Evolutionary conservation across 2,797 vertebrate species (phyloP).

Genomic region (Megalops cyprinoides): DNA sequence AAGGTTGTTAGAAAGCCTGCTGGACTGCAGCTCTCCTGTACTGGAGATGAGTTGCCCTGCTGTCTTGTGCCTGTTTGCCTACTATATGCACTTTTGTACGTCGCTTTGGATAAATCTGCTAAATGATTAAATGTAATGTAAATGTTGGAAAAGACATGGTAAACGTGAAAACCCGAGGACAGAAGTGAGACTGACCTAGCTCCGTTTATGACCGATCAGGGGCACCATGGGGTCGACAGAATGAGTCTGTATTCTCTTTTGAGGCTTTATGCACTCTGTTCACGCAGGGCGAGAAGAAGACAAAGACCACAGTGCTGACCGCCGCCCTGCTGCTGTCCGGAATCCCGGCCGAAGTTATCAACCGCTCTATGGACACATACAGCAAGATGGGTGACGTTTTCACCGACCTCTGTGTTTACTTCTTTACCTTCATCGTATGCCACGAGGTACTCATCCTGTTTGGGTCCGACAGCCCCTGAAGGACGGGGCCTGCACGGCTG

Average conservation of each 20-base stretch:
- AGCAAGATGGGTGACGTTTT: slow-evolving; percentile 97
- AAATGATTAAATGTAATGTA: too few relatives aligned
- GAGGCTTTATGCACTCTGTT: neutral
- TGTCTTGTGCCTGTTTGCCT: too few relatives aligned
- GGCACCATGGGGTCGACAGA: too few relatives aligned
- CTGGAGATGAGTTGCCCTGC: too few relatives aligned
- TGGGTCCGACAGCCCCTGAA: slow-evolving; percentile 76
- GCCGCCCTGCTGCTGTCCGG: slow-evolving; percentile 92
- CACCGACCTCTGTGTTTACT: slow-evolving; percentile 94
- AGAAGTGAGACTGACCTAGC: too few relatives aligned
- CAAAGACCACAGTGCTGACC: slow-evolving; percentile 88
- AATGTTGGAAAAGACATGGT: too few relatives aligned
- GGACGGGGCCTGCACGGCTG: neutral
- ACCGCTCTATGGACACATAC: slow-evolving; percentile 96
- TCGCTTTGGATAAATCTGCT: too few relatives aligned
- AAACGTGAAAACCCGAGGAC: too few relatives aligned
- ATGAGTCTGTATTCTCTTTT: neutral
- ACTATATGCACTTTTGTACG: too few relatives aligned
- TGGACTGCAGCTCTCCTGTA: too few relatives aligned
- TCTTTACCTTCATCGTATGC: slow-evolving; percentile 93
- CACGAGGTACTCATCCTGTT: slow-evolving; percentile 83
- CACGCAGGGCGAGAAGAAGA: slow-evolving; percentile 88
- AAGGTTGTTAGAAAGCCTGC: too few relatives aligned
- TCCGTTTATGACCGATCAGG: too few relatives aligned
- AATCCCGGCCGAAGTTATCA: slow-evolving; percentile 94